These are phyloP conservation scores for Trachemys scripta DNA, from an alignment of 2,113 vertebrate species.

Conservation along the genomic window DNA sequence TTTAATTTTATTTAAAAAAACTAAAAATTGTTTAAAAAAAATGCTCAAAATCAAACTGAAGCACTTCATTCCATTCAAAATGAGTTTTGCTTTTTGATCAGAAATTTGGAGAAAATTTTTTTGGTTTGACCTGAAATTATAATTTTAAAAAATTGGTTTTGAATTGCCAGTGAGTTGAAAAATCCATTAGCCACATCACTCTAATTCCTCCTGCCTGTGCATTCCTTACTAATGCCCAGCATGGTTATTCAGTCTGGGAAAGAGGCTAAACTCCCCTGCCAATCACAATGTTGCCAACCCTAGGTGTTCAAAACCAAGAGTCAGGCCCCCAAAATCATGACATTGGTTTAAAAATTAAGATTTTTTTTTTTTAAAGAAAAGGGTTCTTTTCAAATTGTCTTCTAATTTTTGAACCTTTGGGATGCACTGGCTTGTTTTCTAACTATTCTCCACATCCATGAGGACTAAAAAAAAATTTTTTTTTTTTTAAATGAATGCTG, in stretches of 20 bases:
- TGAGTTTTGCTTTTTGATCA: background rate
- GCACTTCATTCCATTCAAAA: background rate
- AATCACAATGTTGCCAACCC: background rate
- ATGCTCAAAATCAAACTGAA: background rate
- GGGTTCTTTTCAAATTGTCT: background rate
- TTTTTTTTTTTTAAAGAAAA: background rate
- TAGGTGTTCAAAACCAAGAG: background rate
- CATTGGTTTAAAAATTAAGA: background rate
- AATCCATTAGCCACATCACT: background rate
- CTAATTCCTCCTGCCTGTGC: background rate
- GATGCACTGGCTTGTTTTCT: background rate
- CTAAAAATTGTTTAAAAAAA: background rate
- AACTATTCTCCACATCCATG: background rate
- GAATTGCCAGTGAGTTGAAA: background rate
- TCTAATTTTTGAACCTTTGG: background rate
- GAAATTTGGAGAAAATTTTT: background rate
- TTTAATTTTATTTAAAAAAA: background rate
- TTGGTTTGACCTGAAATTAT: background rate
- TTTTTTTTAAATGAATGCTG: background rate
- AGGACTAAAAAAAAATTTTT: background rate
- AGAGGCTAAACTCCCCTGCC: background rate
- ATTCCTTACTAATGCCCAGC: background rate
- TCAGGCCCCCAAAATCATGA: background rate
- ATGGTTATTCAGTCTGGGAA: background rate
- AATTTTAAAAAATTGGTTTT: background rate